Percentiles rank a stretch among this genome's conserved stretches.
Evolutionary conservation across 2,113 vertebrate genomes (phyloP).

Genomic region (Perca flavescens): DNA sequence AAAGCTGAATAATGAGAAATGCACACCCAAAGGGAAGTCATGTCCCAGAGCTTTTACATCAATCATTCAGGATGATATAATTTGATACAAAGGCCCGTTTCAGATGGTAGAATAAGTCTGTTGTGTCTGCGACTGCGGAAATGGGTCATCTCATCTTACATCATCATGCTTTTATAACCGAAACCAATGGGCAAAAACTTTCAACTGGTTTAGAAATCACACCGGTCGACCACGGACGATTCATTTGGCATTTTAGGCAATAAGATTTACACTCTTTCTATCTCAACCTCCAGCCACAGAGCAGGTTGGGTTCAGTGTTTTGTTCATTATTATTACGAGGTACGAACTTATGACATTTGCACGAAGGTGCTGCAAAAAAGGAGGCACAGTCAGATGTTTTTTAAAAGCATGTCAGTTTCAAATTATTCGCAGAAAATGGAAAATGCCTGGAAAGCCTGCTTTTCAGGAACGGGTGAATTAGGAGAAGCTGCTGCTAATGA

Average conservation of each 20-base stretch:
- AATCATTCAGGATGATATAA: constrained; percentile 61
- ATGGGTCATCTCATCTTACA: constrained; percentile 64
- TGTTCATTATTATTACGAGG: background rate
- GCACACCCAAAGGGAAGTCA: constrained; percentile 36
- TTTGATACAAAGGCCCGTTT: constrained; percentile 70
- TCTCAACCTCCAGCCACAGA: background rate
- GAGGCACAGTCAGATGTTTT: constrained; percentile 7
- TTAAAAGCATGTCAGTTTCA: background rate
- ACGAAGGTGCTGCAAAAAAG: background rate
- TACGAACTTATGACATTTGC: constrained; percentile 37
- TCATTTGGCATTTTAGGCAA: constrained; percentile 12
- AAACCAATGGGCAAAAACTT: constrained; percentile 26
- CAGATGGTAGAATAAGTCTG: constrained; percentile 65
- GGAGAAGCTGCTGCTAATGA: constrained; percentile 16
- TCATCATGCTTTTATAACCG: constrained; percentile 48
- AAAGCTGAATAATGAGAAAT: constrained; percentile 24
- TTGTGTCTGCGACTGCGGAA: constrained; percentile 65
- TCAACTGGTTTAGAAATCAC: constrained; percentile 16
- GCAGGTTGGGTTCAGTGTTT: constrained; percentile 22
- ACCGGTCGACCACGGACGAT: constrained; percentile 6
- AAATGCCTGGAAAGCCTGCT: background rate
- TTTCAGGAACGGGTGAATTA: constrained; percentile 22
- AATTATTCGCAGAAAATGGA: background rate
- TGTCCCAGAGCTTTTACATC: constrained; percentile 31
- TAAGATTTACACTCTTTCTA: background rate